Base-by-base conservation (phyloP, 2,797 vertebrate genomes). In the Trichosurus vulpecula region DNA sequence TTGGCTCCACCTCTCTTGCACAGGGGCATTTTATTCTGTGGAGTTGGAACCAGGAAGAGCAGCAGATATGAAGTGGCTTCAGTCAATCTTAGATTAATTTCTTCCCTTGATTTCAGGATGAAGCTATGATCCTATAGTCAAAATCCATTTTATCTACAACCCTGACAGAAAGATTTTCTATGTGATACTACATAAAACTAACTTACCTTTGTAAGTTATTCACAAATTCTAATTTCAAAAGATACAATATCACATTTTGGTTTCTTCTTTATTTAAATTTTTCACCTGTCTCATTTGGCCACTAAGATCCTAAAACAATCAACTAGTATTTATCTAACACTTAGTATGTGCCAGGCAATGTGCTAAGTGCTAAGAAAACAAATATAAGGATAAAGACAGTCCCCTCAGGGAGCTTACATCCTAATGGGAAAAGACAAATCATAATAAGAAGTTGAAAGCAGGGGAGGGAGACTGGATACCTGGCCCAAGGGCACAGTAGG, bases 151-250 rank as follows among this genome's bases (percentile, higher is more conserved):
- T 94, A 90, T 47, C 31, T 8, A 92, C 0, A 30, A 0, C 58
- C 57, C 94, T 47, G 51, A n/a, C 3, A 94, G 61, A 74, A 31
- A 94, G 22, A 93, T 58, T 0, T 55, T 55, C 81, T 56, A 41
- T 54, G 4, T n/a, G 92, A 92, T n/a, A 30, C 95, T 91, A 56
- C 14, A 52, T 92, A 93, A 41, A 95, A 94, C 31, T n/a, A 54
- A 25, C 10, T 92, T 93, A n/a, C 14, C 89, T 92, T 94, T 54
- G 58, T 81, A 14, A 91, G 35, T 16, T n/a, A 55, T 90, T 93
- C 8, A 61, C 12, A 93, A 47, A 93, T 91, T 94, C 14, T 53
- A 58, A 1, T 54, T 61, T 92, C 9, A 61, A 95, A 96, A 94
- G 16, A 92, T 31, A 9, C 31, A 92, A 4, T 51, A 19, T 31